Evolutionary conservation across 2,888 invertebrate species (phyloP), one percentile per base, ranked within the genome.

Genomic region (Rhagophthalmus giganteus): DNA sequence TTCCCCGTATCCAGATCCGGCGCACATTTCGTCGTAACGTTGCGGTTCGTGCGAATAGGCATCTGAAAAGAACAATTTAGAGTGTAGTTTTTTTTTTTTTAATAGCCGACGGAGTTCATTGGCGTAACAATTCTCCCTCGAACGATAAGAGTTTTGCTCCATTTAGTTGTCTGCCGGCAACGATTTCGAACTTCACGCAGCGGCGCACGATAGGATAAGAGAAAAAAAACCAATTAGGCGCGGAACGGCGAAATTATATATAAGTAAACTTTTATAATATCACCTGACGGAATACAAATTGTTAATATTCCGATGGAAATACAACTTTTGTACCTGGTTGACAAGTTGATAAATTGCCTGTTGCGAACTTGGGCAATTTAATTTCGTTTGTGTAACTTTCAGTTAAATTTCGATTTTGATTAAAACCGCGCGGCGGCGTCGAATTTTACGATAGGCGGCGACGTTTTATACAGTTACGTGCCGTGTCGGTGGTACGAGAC

Each of bases 11-110:
- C 73, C 70, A 35, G 73, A 70, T 28, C 70, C 73, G 6, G 72
- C 70, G 56, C 74, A 70, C 55, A 74, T 71, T 49, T 78, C 78
- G 47, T 78, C 78, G 62, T 74, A 77, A 45, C 76, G 70, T 54
- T 60, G 70, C 38, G 56, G 64, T 51, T 55, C 55, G 38, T 58
- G 66, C 35, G 70, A 71, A 60, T 71, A 74, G 33, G 72, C 71
- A 66, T 71, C 73, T 73, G 63, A 26, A 72, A 71, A 39, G 51
- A 58, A 52, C 53, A 27, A 38, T 7, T 4, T 1, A 8, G 9
- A 10, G 5, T 13, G 11, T 20, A 15, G 8, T 32, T 34, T 9
- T 20, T n/a, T n/a, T n/a, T n/a, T n/a, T n/a, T n/a, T n/a, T n/a
- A n/a, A 11, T 11, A 4, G 4, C 20, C 20, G 11, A 16, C 8